Base-by-base conservation (phyloP, 1,140 invertebrate species). In the Diabrotica virgifera region DNA sequence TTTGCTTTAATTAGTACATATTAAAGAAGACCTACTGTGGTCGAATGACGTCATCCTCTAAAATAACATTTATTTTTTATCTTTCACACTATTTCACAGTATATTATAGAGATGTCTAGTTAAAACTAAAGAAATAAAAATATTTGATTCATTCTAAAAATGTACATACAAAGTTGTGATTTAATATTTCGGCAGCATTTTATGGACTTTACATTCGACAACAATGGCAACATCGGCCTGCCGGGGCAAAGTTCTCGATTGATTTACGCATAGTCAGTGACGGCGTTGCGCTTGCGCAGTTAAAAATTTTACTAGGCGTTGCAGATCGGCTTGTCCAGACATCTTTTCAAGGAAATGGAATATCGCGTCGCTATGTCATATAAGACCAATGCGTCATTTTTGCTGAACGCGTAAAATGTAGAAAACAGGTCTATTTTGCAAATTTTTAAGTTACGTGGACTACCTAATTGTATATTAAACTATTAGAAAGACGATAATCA, bases 291-390 rank as follows among this genome's bases (percentile, higher is more conserved):
- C 40, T 10, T 46, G 40, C n/a, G 40, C n/a, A 46, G 8, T n/a
- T 10, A 10, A 10, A 46, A 46, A 10, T 46, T 46, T 46, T 5
- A 46, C 40, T 46, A 55, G 53, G 13, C 53, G 53, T 55, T 55
- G 35, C 53, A 55, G 13, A 55, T 55, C 24, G 10, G 61, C 52
- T 61, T 60, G 64, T 64, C 46, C 60, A 64, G 35, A 51, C 59
- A 40, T 38, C 52, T 52, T 24, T 51, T 10, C 37, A 36, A 63
- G 53, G 50, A 59, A 59, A 59, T 54, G 36, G 38, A 59, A 68
- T 57, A 65, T 38, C 46, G 64, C 72, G 80, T 82, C 83, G 84
- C 84, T 84, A 85, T 85, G 83, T 85, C 84, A 79, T 78, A 79
- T 80, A 80, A 77, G 77, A 75, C 74, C n/a, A 74, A 77, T 78